Percentiles rank a stretch among this genome's conserved stretches.
Evolutionary conservation across 2,888 invertebrate genomes (phyloP).

Genomic region (Drosophila mercatorum): DNA sequence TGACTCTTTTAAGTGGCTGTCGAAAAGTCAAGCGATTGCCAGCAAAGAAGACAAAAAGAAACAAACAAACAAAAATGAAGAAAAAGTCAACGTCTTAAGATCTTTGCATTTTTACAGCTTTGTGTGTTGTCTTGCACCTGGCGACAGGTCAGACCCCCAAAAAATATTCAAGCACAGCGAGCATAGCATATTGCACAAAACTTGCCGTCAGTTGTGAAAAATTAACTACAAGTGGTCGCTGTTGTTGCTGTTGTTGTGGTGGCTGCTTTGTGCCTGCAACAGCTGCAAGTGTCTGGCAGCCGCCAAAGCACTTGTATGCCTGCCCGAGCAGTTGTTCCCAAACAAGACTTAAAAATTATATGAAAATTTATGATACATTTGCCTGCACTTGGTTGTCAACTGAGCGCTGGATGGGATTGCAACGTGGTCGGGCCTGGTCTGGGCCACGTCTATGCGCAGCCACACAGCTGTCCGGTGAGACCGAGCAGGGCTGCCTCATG

Average conservation of each 20-base stretch:
- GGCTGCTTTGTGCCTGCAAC: constrained; percentile 58
- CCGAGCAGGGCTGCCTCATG: constrained; percentile 51
- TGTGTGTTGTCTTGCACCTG: constrained; percentile 68
- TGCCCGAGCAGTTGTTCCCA: constrained; percentile 42
- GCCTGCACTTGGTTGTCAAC: constrained; percentile 78
- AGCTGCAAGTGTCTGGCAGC: constrained; percentile 75
- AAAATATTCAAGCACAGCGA: constrained; percentile 28
- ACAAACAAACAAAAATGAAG: constrained; percentile 18
- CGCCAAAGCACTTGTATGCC: constrained; percentile 57
- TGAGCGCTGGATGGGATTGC: constrained; percentile 45
- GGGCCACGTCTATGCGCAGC: constrained; percentile 12
- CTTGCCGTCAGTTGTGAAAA: constrained; percentile 75
- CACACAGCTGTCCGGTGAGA: constrained; percentile 50
- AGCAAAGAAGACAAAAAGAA: constrained; percentile 18
- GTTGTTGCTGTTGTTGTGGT: constrained; percentile 43
- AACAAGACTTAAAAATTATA: constrained; percentile 76
- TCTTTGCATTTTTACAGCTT: constrained; percentile 55
- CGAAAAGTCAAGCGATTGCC: constrained; percentile 54
- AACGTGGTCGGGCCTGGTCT: constrained; percentile 25
- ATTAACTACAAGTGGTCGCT: constrained; percentile 75
- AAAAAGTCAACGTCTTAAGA: constrained; percentile 68
- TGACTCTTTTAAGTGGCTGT: constrained; percentile 71
- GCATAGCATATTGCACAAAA: constrained; percentile 75
- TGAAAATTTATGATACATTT: constrained; percentile 80
- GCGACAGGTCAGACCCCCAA: constrained; percentile 68